phyloP scores from a whole-genome alignment of 2,888 invertebrate species.

The Chymomyza procnemis region DNA sequence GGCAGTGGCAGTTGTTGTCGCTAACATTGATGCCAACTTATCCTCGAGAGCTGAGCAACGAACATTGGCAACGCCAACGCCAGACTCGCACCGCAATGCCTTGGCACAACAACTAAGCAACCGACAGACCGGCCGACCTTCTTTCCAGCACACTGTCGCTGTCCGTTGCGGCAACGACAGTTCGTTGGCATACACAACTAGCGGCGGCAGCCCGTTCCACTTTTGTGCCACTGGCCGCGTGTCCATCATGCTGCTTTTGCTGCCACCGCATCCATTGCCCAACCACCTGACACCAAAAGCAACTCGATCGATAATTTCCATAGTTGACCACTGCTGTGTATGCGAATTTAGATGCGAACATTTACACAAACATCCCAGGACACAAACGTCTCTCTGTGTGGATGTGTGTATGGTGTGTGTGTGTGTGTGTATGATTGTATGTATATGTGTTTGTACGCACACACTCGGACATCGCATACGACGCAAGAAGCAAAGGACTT shows the following conservation, averaged over 20 bases:
- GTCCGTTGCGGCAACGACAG: slow-evolving; percentile 13
- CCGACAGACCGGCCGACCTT: slow-evolving; percentile 25
- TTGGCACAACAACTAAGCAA: slow-evolving; percentile 13
- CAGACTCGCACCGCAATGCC: slow-evolving; percentile 10
- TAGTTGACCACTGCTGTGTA: slow-evolving; percentile 77
- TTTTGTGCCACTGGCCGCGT: slow-evolving; percentile 46
- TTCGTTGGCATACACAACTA: slow-evolving; percentile 25
- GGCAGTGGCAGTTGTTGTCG: slow-evolving; percentile 56
- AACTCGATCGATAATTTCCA: slow-evolving; percentile 79
- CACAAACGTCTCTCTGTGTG: slow-evolving; percentile 10
- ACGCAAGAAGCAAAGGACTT: slow-evolving; percentile 20
- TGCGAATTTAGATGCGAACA: slow-evolving; percentile 76
- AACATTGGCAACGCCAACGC: slow-evolving; percentile 41
- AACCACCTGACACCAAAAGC: slow-evolving; percentile 76
- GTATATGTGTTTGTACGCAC: slow-evolving; percentile 6
- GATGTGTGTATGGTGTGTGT: background rate
- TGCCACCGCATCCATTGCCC: slow-evolving; percentile 65
- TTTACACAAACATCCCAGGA: slow-evolving; percentile 61
- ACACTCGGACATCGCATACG: slow-evolving; percentile 19
- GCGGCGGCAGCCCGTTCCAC: slow-evolving; percentile 9
- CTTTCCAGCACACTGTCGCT: slow-evolving; percentile 26
- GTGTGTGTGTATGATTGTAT: background rate
- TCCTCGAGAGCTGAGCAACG: slow-evolving; percentile 52
- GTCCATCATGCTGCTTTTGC: slow-evolving; percentile 61
- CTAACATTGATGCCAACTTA: slow-evolving; percentile 64